These are phyloP conservation scores for Clavelina lepadiformis DNA, from an alignment of 23 tunicate species.

Conservation along the genomic window DNA sequence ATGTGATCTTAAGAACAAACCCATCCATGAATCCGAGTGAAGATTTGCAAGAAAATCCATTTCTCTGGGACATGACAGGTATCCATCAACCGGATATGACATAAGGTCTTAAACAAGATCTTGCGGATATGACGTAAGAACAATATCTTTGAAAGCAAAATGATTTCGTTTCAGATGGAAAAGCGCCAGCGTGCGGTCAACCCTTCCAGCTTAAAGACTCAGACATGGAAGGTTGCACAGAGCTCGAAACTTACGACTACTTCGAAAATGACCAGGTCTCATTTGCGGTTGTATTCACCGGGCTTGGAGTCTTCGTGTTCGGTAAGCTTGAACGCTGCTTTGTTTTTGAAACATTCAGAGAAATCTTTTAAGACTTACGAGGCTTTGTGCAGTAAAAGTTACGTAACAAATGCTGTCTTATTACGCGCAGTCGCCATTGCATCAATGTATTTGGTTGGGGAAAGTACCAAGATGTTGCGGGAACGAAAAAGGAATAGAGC, in stretches of 20 bases:
- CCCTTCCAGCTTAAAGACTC: constrained; percentile 28
- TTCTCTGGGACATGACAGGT: constrained; percentile 25
- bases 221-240: constrained; percentile 36
- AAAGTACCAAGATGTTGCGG: not conserved
- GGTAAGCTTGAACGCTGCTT: constrained; percentile 8
- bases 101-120: too few relatives aligned
- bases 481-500: constrained; percentile 4
- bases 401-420: too few relatives aligned
- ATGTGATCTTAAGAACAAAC: constrained; percentile 67
- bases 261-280: constrained; percentile 42
- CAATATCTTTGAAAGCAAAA: not conserved
- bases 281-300: constrained; percentile 28
- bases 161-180: constrained; percentile 4
- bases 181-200: constrained; percentile 12
- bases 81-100: too few relatives aligned
- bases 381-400: too few relatives aligned
- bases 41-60: constrained; percentile 48
- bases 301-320: constrained; percentile 20
- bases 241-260: constrained; percentile 41
- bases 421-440: not conserved
- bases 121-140: too few relatives aligned
- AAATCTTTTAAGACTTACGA: too few relatives aligned
- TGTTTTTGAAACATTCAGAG: not conserved
- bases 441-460: constrained; percentile 9
- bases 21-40: constrained; percentile 22